Evolutionary conservation across 2,888 invertebrate species (phyloP).

Genomic region (Electrophaes corylata): DNA sequence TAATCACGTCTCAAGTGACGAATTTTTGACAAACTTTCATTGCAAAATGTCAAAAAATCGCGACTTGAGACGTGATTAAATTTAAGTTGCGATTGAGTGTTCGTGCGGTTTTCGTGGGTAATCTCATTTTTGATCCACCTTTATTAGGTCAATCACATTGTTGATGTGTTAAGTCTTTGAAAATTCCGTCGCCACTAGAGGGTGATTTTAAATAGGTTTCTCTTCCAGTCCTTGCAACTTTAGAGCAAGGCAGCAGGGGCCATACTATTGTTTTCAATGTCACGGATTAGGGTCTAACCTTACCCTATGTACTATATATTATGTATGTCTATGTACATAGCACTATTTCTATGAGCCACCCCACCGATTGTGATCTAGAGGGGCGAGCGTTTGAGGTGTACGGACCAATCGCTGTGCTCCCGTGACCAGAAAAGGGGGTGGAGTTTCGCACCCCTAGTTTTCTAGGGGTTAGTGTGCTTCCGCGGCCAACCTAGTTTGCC

Average conservation of each 20-base stretch:
- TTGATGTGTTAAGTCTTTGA: no score
- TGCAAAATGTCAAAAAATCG: no score
- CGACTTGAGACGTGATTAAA: no score
- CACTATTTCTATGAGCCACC: conserved; percentile 84
- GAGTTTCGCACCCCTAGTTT: conserved; percentile 85
- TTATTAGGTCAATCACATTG: no score
- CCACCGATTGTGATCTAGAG: conserved; percentile 84
- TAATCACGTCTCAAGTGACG: no score
- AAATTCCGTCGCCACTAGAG: no score
- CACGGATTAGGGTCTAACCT: conserved; percentile 69
- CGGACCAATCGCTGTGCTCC: conserved; percentile 82
- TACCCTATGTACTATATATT: conserved; percentile 65
- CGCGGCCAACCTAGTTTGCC: conserved; percentile 84
- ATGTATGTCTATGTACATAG: conserved; percentile 72
- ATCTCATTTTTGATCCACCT: no score
- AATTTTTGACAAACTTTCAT: no score
- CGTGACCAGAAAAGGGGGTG: conserved; percentile 84
- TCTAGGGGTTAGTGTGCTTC: conserved; percentile 85
- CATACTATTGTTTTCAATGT: conserved; percentile 68
- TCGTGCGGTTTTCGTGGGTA: no score
- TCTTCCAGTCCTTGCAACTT: conserved; percentile 1
- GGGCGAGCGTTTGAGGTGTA: conserved; percentile 74
- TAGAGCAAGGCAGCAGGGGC: conserved; percentile 28
- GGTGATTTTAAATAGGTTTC: not conserved
- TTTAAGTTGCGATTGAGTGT: no score